Evolutionary conservation across 1,140 invertebrate species (phyloP).

Genomic region (Centruroides vittatus): DNA sequence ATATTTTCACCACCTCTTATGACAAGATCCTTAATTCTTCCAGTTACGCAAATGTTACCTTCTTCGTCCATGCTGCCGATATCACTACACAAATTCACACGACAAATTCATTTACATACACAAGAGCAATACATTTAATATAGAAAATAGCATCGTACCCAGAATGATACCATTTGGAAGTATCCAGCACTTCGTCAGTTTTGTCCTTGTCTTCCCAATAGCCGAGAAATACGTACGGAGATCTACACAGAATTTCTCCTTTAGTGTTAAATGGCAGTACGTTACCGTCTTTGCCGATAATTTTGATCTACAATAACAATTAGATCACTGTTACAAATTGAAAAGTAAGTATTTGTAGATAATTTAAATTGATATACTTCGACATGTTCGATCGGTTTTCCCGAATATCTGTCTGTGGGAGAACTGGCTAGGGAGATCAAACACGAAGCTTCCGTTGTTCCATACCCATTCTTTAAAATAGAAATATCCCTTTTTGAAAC

Average conservation of each 20-base stretch:
- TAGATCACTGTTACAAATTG: neutral
- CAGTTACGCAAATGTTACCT: conserved; percentile 64
- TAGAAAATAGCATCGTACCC: conserved; percentile 43
- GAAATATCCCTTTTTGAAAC: neutral
- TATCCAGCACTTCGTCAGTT: conserved; percentile 52
- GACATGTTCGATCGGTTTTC: neutral
- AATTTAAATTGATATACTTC: neutral
- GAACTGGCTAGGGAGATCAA: neutral
- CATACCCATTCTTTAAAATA: neutral
- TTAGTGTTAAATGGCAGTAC: conserved; percentile 54
- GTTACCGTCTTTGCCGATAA: conserved; percentile 52
- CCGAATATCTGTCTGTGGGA: neutral
- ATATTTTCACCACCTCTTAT: conserved; percentile 89
- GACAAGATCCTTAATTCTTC: conserved; percentile 76
- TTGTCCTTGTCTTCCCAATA: conserved; percentile 74
- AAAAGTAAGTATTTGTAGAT: neutral
- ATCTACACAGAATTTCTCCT: conserved; percentile 70
- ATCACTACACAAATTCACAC: conserved; percentile 41
- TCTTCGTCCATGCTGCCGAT: conserved; percentile 54
- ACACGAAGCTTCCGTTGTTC: neutral
- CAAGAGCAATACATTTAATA: neutral
- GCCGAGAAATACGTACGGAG: conserved; percentile 63
- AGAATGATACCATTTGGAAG: conserved; percentile 71
- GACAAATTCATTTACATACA: neutral
- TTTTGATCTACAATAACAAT: conserved; percentile 35